A percentile compares a stretch with the other conserved stretches of the same genome.
phyloP scores from a whole-genome alignment of 2,113 vertebrate species.

The Ia io region DNA sequence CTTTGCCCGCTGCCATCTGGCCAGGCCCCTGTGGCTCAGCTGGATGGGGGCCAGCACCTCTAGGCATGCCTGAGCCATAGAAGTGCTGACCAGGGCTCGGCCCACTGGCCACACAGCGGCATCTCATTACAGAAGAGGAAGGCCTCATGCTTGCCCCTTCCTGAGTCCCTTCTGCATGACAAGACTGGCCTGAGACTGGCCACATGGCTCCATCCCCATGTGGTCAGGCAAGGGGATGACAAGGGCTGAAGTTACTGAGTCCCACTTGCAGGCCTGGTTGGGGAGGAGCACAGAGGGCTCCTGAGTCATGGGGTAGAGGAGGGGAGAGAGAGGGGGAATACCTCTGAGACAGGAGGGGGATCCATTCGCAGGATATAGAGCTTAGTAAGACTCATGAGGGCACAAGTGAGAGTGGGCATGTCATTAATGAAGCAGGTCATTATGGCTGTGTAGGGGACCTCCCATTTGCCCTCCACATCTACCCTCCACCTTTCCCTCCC shows the following conservation, averaged over 20 bases:
- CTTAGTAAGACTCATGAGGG: not conserved
- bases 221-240: not conserved
- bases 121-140: not conserved
- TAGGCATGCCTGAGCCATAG: not conserved
- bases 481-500: not conserved
- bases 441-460: not conserved
- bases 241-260: not conserved
- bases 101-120: not conserved
- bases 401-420: not conserved
- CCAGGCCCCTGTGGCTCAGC: conserved; percentile 9
- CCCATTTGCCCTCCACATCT: not conserved
- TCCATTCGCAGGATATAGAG: not conserved
- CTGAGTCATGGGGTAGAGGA: not conserved
- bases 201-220: not conserved
- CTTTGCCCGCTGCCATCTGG: conserved; percentile 37
- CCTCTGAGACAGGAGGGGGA: not conserved
- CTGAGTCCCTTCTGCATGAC: not conserved
- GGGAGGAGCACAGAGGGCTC: not conserved
- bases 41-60: conserved; percentile 4
- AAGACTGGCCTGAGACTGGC: not conserved
- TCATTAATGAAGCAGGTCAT: not conserved
- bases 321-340: no score
- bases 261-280: not conserved
- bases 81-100: not conserved
- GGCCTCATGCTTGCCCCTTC: not conserved